phyloP scores from a whole-genome alignment of 2,888 invertebrate genomes.

The Lasioglossum figueresi region DNA sequence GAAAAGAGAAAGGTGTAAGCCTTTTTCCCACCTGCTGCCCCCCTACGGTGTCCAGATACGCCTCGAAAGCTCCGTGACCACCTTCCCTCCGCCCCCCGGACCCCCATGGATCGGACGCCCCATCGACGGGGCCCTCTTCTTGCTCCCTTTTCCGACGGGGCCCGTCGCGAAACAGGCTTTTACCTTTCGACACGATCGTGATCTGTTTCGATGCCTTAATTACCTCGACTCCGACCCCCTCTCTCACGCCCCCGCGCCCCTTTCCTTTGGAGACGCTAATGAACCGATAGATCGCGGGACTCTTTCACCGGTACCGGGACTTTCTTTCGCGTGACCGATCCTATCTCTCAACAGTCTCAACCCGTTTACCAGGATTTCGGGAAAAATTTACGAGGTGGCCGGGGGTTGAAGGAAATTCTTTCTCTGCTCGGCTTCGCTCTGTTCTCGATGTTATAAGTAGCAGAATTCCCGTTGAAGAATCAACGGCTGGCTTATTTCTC shows the following conservation, averaged over 20 bases:
- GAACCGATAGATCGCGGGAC: slow-evolving; percentile 1
- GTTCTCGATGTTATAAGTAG: not conserved
- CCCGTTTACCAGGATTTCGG: not conserved
- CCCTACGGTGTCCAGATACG: slow-evolving; percentile 59
- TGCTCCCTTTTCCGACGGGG: slow-evolving; percentile 28
- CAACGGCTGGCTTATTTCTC: too few relatives aligned
- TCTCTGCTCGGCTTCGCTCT: not conserved
- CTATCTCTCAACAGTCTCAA: not conserved
- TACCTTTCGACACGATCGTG: slow-evolving; percentile 64
- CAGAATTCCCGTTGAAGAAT: too few relatives aligned
- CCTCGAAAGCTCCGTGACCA: slow-evolving; percentile 30
- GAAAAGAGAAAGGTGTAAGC: slow-evolving; percentile 76
- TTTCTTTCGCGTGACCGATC: slow-evolving; percentile 5
- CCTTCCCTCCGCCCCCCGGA: not conserved
- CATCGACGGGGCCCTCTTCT: slow-evolving; percentile 20
- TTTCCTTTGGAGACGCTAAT: not conserved
- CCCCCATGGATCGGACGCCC: slow-evolving; percentile 25
- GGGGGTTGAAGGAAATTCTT: not conserved
- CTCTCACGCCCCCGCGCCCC: not conserved
- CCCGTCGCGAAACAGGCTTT: slow-evolving; percentile 49
- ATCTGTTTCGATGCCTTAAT: slow-evolving; percentile 62
- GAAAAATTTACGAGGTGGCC: not conserved
- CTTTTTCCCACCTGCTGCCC: slow-evolving; percentile 78
- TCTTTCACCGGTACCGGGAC: not conserved
- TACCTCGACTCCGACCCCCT: slow-evolving; percentile 27